phyloP scores from a whole-genome alignment of 2,888 invertebrate genomes.

The Eubasilissa splendida region DNA sequence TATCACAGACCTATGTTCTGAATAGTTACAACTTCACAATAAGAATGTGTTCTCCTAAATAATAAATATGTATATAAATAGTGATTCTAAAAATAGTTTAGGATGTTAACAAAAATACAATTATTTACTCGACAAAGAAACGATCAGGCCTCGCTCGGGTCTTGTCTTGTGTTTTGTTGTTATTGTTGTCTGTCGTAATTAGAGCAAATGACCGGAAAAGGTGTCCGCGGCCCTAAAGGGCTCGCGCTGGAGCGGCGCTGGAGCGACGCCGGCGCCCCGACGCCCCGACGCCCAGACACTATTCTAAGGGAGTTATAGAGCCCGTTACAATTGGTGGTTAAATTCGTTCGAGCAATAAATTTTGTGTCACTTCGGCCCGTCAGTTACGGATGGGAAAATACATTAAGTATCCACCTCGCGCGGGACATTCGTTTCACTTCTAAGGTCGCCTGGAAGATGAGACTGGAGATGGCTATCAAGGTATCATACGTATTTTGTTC shows the following conservation, averaged over 20 bases:
- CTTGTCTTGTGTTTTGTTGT: too few species aligned
- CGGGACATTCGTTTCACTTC: not conserved
- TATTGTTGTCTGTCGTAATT: constrained; percentile 23
- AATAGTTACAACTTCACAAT: too few species aligned
- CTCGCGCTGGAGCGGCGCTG: not conserved
- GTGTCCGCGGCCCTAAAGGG: not conserved
- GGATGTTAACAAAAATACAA: too few species aligned
- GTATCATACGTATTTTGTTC: too few species aligned
- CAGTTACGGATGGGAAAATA: constrained; percentile 30
- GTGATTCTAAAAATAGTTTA: too few species aligned
- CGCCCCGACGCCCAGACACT: constrained; percentile 14
- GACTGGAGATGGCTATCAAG: too few species aligned
- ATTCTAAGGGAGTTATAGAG: not conserved
- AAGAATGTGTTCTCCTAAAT: too few species aligned
- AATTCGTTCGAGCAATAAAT: constrained; percentile 35
- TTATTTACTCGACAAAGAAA: too few species aligned
- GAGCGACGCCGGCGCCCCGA: not conserved
- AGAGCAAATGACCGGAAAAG: constrained; percentile 46
- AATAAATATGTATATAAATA: too few species aligned
- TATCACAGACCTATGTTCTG: too few species aligned
- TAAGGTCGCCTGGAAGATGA: too few species aligned
- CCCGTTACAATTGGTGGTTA: constrained; percentile 33
- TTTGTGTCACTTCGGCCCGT: constrained; percentile 16
- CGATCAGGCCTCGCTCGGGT: too few species aligned
- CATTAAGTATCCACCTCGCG: constrained; percentile 5